Base-by-base conservation (phyloP, 2,888 invertebrate species). In the Lasioglossum morio region DNA sequence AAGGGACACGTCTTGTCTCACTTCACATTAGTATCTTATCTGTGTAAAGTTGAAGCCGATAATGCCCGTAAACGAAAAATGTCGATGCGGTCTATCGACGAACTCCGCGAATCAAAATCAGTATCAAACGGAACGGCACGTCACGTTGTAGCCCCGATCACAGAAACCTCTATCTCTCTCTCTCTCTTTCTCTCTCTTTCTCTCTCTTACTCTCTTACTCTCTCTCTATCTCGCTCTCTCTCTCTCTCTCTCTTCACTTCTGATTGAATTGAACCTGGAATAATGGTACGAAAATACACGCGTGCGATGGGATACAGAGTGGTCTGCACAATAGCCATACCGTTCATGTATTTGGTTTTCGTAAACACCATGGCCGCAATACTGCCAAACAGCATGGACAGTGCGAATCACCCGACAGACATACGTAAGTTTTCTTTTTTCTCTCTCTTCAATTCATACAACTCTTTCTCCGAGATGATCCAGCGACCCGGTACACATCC, bases 231-330 rank as follows among this genome's bases (percentile, higher is more conserved):
- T n/a, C n/a, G n/a, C n/a, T n/a, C n/a, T 16, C 16, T 4, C 46
- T 46, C 46, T 1, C 16, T 46, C 16, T 46, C 5, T 34, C n/a
- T 69, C 10, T 8, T 16, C 7, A 48, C 69, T 48, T 16, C 34
- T 23, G n/a, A 16, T n/a, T 27, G 72, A 19, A 69, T 23, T 75
- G 60, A 77, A 43, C 12, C 74, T 19, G 34, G 72, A 72, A 66
- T 37, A 19, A 95, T 94, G 94, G 92, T 92, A 48, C 92, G 90
- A 86, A 91, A 92, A 85, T 92, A 92, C 79, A 92, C 90, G 57
- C 92, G 92, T 82, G 92, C 92, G 90, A 87, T 93, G 48, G 94
- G 93, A 57, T 93, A 90, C 77, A 92, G 93, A 81, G 93, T 95
- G 89, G 81, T 94, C 63, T 87, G 93, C 48, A 93, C 93, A 34